Conservation (phyloP, 1,140 invertebrate species). For the Zeugodacus cucurbitae region DNA sequence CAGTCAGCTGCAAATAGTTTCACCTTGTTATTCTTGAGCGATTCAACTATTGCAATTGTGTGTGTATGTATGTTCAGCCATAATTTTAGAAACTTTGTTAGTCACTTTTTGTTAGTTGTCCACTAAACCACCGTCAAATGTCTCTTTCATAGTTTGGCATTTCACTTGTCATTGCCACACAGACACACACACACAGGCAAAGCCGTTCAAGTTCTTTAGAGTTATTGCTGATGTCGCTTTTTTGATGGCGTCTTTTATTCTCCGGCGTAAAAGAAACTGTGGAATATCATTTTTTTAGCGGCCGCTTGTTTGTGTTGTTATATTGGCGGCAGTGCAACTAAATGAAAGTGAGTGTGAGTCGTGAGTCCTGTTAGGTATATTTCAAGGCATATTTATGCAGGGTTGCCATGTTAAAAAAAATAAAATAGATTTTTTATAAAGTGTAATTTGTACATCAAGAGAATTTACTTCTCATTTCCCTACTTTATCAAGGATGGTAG, state of each 20-base stretch:
- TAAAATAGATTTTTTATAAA: no score
- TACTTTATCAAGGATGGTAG: no score
- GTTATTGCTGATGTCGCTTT: not conserved
- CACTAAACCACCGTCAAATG: not conserved
- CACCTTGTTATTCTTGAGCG: not conserved
- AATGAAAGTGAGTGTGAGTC: no score
- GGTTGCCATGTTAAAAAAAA: no score
- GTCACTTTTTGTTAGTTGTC: not conserved
- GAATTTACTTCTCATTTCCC: no score
- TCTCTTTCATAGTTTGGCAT: not conserved
- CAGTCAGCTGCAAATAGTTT: not conserved
- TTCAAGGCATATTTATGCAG: no score
- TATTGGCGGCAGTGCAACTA: not conserved
- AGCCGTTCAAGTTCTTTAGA: not conserved
- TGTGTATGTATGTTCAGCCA: not conserved
- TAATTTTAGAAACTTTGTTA: no score
- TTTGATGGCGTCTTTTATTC: not conserved
- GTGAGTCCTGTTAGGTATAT: no score
- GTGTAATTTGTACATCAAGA: no score
- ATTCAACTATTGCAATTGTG: no score
- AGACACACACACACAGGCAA: not conserved
- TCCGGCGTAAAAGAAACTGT: not conserved
- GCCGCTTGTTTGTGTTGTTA: not conserved
- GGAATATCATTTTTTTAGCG: not conserved
- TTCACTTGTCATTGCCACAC: not conserved